Evolutionary conservation across 2,888 invertebrate genomes (phyloP), one percentile per base, ranked within the genome.

Genomic region (Branchipolynoe longqiensis): DNA sequence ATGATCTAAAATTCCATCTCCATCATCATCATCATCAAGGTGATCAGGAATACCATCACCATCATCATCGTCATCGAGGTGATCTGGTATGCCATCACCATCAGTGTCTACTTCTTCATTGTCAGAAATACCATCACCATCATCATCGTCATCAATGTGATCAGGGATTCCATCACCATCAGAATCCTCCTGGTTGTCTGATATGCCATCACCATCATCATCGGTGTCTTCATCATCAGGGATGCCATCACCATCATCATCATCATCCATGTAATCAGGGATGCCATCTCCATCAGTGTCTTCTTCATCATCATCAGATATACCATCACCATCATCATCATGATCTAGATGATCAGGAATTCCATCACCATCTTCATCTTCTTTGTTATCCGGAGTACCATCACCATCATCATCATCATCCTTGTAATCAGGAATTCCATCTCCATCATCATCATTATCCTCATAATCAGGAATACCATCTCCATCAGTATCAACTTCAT

Each of bases 61-160:
- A 58, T 87, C 85, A 78, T 58, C 54, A 83, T 86, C 85, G 64
- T 82, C 83, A 78, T 91, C 91, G 6, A 89, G 28, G 48, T 88
- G 69, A 87, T 92, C 90, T 22, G 90, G 90, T 36, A 92, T 91
- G 31, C 92, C 92, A 88, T 92, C 91, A 6, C 88, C 89, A 87
- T 93, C 92, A 84, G 88, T 89, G 87, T 91, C 91, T 33, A 89
- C 86, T 86, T 91, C 92, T 6, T 89, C 82, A 58, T 89, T 87
- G 82, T 92, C 92, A 6, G 92, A 92, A 83, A 92, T 92, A 1
- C 93, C 93, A 86, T 93, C 92, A 8, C 92, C 91, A 87, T 93
- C 92, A 18, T 88, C 88, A 85, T 92, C 92, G 40, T 69, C 38
- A 38, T 85, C 86, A 28, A 73, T 31, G 56, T 84, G 38, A 69